Percentiles rank a stretch among this genome's conserved stretches.
Evolutionary conservation across 1,140 invertebrate species (phyloP).

Genomic region (Manduca sexta): DNA sequence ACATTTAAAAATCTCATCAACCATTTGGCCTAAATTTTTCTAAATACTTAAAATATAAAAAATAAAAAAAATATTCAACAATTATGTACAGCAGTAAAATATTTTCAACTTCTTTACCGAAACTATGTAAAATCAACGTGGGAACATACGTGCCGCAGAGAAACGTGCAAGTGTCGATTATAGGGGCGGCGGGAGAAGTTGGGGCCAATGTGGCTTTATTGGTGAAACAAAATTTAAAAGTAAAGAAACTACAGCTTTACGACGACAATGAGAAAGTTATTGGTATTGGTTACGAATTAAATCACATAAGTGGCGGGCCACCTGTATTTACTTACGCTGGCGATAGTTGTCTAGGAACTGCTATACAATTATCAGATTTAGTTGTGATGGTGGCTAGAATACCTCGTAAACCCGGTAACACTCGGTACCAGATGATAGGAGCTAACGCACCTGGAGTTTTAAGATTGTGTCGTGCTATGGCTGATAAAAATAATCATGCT

Average conservation of each 20-base stretch:
- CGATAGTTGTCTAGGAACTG: constrained; percentile 15
- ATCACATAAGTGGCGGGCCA: constrained; percentile 28
- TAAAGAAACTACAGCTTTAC: constrained; percentile 31
- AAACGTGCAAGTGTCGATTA: constrained; percentile 35
- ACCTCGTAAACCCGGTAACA: constrained; percentile 22
- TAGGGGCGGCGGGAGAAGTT: constrained; percentile 35
- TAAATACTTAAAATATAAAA: too few species aligned
- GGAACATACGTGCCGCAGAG: constrained; percentile 9
- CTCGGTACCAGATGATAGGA: constrained; percentile 33
- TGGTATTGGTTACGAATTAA: constrained; percentile 27
- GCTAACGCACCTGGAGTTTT: constrained; percentile 34
- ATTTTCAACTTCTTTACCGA: neutral
- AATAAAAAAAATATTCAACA: too few species aligned
- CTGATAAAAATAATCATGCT: constrained; percentile 29
- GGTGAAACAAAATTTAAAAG: constrained; percentile 33
- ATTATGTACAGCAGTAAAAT: neutral
- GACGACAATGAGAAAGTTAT: constrained; percentile 32
- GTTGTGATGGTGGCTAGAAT: constrained; percentile 33
- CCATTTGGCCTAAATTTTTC: too few species aligned
- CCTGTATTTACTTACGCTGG: constrained; percentile 19
- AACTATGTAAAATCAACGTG: neutral
- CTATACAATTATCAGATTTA: constrained; percentile 29
- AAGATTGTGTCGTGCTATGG: constrained; percentile 28
- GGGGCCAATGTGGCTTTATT: constrained; percentile 37
- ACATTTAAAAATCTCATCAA: too few species aligned